Evolutionary conservation across 2,113 vertebrate genomes (phyloP).

Genomic region (Hemiscyllium ocellatum): DNA sequence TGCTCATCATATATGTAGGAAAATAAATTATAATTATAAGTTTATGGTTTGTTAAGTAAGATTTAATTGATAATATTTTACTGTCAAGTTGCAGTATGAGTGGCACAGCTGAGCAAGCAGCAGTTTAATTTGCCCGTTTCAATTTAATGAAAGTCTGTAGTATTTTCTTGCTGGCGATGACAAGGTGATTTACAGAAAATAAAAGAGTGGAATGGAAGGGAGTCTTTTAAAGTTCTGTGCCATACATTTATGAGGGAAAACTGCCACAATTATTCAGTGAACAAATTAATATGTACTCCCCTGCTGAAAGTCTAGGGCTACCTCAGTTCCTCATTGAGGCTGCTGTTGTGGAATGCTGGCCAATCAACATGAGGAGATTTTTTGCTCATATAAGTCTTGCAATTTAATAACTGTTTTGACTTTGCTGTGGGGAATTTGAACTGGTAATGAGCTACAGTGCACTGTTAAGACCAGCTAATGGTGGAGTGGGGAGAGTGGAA

Average conservation of each 20-base stretch:
- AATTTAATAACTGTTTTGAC: background rate
- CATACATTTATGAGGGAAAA: background rate
- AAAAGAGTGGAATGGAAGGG: background rate
- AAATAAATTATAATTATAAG: background rate
- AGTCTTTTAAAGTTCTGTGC: background rate
- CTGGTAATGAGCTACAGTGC: background rate
- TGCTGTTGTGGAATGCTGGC: background rate
- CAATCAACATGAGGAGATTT: background rate
- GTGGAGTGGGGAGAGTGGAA: too few species aligned
- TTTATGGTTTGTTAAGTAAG: conserved; percentile 18
- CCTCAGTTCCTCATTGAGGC: background rate
- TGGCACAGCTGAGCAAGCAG: background rate
- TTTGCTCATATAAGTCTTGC: background rate
- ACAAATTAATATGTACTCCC: background rate
- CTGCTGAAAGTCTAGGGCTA: background rate
- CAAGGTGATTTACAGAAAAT: background rate
- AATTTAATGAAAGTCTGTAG: background rate
- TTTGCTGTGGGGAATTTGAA: background rate
- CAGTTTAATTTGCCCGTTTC: conserved; percentile 22
- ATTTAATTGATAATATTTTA: conserved; percentile 7
- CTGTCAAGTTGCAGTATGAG: conserved; percentile 4
- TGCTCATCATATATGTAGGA: conserved; percentile 9
- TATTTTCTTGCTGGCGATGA: background rate
- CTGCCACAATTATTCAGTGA: background rate
- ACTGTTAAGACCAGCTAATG: too few species aligned